Evolutionary conservation across 2,797 vertebrate genomes (phyloP).

Genomic region (Enteromius viviparus): DNA sequence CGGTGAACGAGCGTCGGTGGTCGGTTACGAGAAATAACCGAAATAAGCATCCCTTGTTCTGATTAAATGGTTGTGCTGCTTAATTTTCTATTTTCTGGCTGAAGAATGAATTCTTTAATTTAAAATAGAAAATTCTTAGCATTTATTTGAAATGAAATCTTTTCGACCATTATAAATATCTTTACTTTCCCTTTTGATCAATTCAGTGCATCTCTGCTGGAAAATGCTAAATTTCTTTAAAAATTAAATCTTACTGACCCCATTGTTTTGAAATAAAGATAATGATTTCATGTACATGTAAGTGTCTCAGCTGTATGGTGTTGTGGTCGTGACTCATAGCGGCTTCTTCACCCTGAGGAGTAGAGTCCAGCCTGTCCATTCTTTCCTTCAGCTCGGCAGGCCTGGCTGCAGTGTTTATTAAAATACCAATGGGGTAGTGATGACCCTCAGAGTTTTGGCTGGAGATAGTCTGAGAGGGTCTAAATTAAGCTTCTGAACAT

Average conservation of each 20-base stretch:
- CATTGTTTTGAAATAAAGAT: background rate
- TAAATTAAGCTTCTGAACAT: conserved; percentile 50
- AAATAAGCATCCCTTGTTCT: too few species aligned
- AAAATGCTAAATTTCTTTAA: too few species aligned
- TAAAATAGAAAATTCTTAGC: too few species aligned
- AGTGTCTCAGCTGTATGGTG: conserved; percentile 2
- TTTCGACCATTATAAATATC: too few species aligned
- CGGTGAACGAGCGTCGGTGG: too few species aligned
- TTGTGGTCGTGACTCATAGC: conserved; percentile 54
- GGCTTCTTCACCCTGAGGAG: conserved; percentile 27
- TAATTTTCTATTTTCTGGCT: too few species aligned
- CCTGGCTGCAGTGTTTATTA: conserved; percentile 47
- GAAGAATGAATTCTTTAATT: too few species aligned
- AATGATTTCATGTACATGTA: background rate
- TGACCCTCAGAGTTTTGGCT: conserved; percentile 55
- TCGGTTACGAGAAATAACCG: too few species aligned
- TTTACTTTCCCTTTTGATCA: too few species aligned
- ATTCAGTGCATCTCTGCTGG: too few species aligned
- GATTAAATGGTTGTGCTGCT: too few species aligned
- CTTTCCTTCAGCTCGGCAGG: conserved; percentile 27
- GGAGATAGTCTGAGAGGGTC: conserved; percentile 22
- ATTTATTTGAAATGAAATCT: too few species aligned
- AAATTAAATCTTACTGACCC: background rate
- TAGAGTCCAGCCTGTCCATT: conserved; percentile 25
- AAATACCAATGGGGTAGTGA: conserved; percentile 36